phyloP scores from a whole-genome alignment of 2,888 invertebrate genomes.

The Cheilosia urbana region DNA sequence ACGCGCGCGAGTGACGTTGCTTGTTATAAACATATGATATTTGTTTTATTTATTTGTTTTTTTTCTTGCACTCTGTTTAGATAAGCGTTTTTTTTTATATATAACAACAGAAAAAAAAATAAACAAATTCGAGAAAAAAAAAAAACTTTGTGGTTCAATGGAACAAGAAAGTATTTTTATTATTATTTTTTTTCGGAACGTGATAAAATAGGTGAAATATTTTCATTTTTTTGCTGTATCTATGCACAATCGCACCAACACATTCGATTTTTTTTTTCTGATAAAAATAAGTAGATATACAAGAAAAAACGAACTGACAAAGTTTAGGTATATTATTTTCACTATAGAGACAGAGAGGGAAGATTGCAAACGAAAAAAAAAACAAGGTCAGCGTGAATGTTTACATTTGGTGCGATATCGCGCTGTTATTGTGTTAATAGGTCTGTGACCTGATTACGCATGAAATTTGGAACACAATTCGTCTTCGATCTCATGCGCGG shows the following conservation, averaged over 20 bases:
- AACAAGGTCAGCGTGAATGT: constrained; percentile 66
- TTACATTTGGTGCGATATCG: constrained; percentile 67
- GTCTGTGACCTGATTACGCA: constrained; percentile 70
- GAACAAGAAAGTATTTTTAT: constrained; percentile 34
- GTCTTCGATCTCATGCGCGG: constrained; percentile 38
- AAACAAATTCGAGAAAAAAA: constrained; percentile 3
- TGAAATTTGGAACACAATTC: constrained; percentile 62
- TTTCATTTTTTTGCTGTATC: constrained; percentile 34
- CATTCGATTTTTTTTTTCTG: constrained; percentile 27
- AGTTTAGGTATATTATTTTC: neutral
- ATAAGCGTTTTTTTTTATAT: constrained; percentile 37
- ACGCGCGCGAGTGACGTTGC: constrained; percentile 1
- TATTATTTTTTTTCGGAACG: neutral
- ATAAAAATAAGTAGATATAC: constrained; percentile 25
- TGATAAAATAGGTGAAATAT: constrained; percentile 51
- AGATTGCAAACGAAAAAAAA: constrained; percentile 13
- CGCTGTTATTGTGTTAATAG: constrained; percentile 69
- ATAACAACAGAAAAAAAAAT: constrained; percentile 7
- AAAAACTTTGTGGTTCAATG: constrained; percentile 47
- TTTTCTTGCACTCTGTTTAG: constrained; percentile 47
- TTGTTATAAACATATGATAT: constrained; percentile 27
- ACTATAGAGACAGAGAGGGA: constrained; percentile 18
- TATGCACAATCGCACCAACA: constrained; percentile 42
- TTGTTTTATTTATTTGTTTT: constrained; percentile 29
- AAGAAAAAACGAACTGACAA: neutral